phyloP scores from a whole-genome alignment of 2,888 invertebrate genomes.

The Ectemnius cavifrons region DNA sequence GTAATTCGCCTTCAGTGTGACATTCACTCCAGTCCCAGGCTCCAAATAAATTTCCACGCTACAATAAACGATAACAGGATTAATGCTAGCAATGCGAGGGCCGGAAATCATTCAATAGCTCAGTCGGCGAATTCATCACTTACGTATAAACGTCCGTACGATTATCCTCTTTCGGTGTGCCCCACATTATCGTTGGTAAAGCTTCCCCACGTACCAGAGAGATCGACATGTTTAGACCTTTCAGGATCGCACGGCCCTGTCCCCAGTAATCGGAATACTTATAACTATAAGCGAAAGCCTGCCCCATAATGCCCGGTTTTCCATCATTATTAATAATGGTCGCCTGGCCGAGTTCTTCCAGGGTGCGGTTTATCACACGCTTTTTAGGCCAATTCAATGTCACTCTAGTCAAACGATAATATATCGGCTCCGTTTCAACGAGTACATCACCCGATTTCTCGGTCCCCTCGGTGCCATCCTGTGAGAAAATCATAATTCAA shows the following conservation, averaged over 20 bases:
- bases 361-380: slow-evolving; percentile 77
- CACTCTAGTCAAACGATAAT: slow-evolving; percentile 87
- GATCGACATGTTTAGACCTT: slow-evolving; percentile 84
- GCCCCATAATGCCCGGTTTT: slow-evolving; percentile 83
- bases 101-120: no score
- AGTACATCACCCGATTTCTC: slow-evolving; percentile 84
- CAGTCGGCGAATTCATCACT: slow-evolving; percentile 51
- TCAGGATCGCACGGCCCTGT: slow-evolving; percentile 86
- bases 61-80: slow-evolving; percentile 13
- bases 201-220: slow-evolving; percentile 81
- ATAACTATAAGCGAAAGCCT: slow-evolving; percentile 86
- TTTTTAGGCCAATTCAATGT: slow-evolving; percentile 81
- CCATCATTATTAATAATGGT: slow-evolving; percentile 79
- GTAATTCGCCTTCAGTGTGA: slow-evolving; percentile 86
- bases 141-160: slow-evolving; percentile 80
- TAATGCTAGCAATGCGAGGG: no score
- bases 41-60: slow-evolving; percentile 84
- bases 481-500: slow-evolving; percentile 1
- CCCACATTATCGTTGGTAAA: slow-evolving; percentile 85
- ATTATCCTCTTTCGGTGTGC: slow-evolving; percentile 79
- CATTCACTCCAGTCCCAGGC: slow-evolving; percentile 90
- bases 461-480: slow-evolving; percentile 67
- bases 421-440: slow-evolving; percentile 88
- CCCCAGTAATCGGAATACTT: slow-evolving; percentile 89
- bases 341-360: slow-evolving; percentile 74